These are phyloP conservation scores for Saimiri boliviensis DNA, from an alignment of 2,113 vertebrate species.

Conservation along the genomic window DNA sequence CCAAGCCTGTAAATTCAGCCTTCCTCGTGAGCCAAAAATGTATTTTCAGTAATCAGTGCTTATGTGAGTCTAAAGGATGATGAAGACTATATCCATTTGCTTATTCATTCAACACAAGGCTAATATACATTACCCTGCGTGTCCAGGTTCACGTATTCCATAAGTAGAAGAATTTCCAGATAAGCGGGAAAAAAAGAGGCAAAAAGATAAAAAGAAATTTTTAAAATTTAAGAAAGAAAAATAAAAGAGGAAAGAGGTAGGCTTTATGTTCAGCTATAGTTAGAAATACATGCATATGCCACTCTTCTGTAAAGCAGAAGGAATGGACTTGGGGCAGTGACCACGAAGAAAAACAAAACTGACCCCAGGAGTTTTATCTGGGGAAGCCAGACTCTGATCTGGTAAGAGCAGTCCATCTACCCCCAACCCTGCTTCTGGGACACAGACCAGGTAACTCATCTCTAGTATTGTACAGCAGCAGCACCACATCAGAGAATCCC, in stretches of 20 bases:
- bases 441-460: not conserved
- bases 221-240: not conserved
- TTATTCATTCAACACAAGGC: not conserved
- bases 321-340: not conserved
- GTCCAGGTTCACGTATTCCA: not conserved
- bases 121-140: not conserved
- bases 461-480: not conserved
- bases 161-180: not conserved
- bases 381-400: not conserved
- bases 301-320: not conserved
- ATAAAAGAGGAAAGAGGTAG: not conserved
- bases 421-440: not conserved
- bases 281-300: not conserved
- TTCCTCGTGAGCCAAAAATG: conserved; percentile 26
- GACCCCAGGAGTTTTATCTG: not conserved
- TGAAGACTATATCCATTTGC: conserved; percentile 32
- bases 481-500: not conserved
- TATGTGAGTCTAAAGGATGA: not conserved
- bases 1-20: not conserved
- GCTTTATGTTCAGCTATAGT: not conserved
- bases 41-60: conserved; percentile 51
- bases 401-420: too few relatives aligned
- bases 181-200: not conserved
- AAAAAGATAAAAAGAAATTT: not conserved
- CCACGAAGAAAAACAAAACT: not conserved